These are phyloP conservation scores for Lysandra bellargus DNA, from an alignment of 2,888 invertebrate genomes.

Conservation along the genomic window DNA sequence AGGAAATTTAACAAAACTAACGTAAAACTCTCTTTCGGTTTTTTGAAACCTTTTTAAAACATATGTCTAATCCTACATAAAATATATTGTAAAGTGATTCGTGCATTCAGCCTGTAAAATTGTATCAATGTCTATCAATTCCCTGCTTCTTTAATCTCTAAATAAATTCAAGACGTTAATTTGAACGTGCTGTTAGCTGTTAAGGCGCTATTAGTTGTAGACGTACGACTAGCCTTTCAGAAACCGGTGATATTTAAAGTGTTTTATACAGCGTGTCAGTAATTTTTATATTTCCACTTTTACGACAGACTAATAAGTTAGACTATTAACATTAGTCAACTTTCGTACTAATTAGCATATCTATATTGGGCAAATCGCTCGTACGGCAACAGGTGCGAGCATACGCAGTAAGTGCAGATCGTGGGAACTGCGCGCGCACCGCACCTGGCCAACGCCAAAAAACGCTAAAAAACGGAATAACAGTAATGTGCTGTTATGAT, in stretches of 20 bases:
- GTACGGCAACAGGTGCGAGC: background rate
- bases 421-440: conserved; percentile 9
- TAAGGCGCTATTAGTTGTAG: no score
- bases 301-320: background rate
- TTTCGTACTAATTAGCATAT: background rate
- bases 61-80: no score
- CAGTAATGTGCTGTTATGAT: conserved; percentile 4
- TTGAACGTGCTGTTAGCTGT: no score
- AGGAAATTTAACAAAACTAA: no score
- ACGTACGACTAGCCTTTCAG: background rate
- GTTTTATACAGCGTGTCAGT: background rate
- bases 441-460: background rate
- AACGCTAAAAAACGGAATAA: background rate
- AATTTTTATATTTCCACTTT: background rate
- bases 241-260: background rate
- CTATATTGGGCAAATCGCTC: background rate
- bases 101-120: no score
- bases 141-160: no score
- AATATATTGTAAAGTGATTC: no score
- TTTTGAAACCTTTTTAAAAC: no score
- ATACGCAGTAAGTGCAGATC: background rate
- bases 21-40: no score
- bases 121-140: no score
- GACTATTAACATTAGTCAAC: background rate
- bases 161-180: no score